These are phyloP conservation scores for Mystacornis crossleyi DNA, from an alignment of 2,113 vertebrate species.

Conservation along the genomic window DNA sequence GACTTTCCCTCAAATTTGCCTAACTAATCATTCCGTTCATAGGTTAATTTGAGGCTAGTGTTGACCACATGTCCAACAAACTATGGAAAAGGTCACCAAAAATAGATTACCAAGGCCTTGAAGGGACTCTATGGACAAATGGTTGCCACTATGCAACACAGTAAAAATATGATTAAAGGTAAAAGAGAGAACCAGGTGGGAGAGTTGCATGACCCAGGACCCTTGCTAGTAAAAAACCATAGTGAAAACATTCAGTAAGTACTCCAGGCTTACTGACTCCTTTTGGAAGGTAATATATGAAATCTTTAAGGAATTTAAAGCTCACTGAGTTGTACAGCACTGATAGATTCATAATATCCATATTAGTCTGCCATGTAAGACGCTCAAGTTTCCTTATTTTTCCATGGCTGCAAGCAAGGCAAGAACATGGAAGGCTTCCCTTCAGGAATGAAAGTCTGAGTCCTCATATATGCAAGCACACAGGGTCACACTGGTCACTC, in stretches of 20 bases:
- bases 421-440: neutral
- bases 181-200: neutral
- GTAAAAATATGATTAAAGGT: neutral
- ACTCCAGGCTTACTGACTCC: neutral
- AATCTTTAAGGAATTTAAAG: neutral
- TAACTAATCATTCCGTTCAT: slow-evolving; percentile 14
- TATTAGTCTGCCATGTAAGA: neutral
- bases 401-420: neutral
- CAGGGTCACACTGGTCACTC: neutral
- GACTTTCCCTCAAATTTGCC: slow-evolving; percentile 1
- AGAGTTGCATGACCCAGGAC: neutral
- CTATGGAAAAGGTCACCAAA: slow-evolving; percentile 3
- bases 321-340: neutral
- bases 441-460: neutral
- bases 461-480: neutral
- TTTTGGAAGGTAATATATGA: neutral
- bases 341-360: neutral
- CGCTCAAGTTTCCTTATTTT: neutral
- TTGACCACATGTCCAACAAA: slow-evolving; percentile 12
- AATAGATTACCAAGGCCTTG: neutral
- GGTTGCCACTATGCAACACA: neutral
- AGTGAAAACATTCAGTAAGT: neutral
- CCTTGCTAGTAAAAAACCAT: neutral
- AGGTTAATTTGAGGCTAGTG: neutral
- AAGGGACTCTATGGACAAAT: neutral